Conservation (phyloP, 2,888 invertebrate genomes). For the Drosophila birchii region DNA sequence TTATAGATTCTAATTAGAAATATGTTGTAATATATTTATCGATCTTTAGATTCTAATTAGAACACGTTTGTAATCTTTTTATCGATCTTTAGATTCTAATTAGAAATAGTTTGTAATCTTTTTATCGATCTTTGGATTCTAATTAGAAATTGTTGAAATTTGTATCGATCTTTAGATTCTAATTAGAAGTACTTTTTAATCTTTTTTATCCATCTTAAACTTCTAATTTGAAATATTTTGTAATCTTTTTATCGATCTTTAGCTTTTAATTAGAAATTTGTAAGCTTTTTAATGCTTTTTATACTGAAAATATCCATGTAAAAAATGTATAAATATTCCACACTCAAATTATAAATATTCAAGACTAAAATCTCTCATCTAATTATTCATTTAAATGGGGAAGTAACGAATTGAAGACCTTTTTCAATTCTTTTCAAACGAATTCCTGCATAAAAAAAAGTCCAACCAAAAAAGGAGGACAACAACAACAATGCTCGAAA, state of each 20-base stretch:
- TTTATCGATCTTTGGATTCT: not conserved
- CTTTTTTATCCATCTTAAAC: too few relatives aligned
- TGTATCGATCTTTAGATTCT: not conserved
- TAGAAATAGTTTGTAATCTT: not conserved
- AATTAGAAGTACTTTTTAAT: not conserved
- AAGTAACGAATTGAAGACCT: constrained; percentile 15
- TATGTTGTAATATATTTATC: not conserved
- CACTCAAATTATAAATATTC: not conserved
- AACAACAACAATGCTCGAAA: constrained; percentile 39
- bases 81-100: not conserved
- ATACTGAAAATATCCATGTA: too few relatives aligned
- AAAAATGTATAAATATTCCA: not conserved
- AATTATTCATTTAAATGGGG: constrained; percentile 2
- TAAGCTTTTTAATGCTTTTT: not conserved
- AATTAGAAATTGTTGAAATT: not conserved
- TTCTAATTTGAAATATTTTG: not conserved
- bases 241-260: not conserved
- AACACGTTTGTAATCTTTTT: not conserved
- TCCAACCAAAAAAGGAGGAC: constrained; percentile 22
- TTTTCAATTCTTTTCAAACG: constrained; percentile 6
- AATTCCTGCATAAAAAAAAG: constrained; percentile 12
- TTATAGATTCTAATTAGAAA: not conserved
- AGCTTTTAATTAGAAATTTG: not conserved
- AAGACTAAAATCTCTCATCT: not conserved
- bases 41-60: not conserved